phyloP scores from a whole-genome alignment of 2,888 invertebrate genomes.

The Microplitis deprimator region DNA sequence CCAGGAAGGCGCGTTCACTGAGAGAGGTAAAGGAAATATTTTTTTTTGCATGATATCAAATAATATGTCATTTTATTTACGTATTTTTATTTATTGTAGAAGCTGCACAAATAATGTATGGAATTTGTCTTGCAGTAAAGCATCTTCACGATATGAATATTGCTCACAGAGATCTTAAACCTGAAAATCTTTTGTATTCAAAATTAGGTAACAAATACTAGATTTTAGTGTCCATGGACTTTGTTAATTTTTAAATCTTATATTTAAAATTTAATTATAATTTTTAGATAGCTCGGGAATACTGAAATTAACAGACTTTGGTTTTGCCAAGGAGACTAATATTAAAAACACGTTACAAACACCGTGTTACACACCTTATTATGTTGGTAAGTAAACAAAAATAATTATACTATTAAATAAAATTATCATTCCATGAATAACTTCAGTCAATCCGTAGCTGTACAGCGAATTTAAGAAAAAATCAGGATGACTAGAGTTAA shows the following conservation, averaged over 20 bases:
- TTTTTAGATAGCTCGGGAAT: slow-evolving; percentile 78
- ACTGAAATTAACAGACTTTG: slow-evolving; percentile 98
- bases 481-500: no score
- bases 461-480: no score
- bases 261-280: neutral
- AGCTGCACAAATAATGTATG: slow-evolving; percentile 95
- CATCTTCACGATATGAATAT: slow-evolving; percentile 95
- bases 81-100: slow-evolving; percentile 73
- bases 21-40: slow-evolving; percentile 77
- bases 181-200: slow-evolving; percentile 95
- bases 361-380: slow-evolving; percentile 99
- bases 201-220: slow-evolving; percentile 73
- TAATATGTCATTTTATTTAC: slow-evolving; percentile 19
- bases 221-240: neutral
- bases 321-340: slow-evolving; percentile 96
- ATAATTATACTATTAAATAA: slow-evolving; percentile 18
- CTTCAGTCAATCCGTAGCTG: no score
- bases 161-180: slow-evolving; percentile 97
- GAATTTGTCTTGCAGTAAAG: slow-evolving; percentile 95
- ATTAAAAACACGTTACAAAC: slow-evolving; percentile 93
- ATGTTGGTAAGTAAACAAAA: slow-evolving; percentile 82
- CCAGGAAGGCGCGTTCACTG: slow-evolving; percentile 95
- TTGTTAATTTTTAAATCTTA: no score
- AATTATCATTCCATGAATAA: neutral
- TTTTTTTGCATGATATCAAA: neutral